Evolutionary conservation across 1,140 invertebrate genomes (phyloP), one percentile per base, ranked within the genome.

Genomic region (Antheraea mylitta): DNA sequence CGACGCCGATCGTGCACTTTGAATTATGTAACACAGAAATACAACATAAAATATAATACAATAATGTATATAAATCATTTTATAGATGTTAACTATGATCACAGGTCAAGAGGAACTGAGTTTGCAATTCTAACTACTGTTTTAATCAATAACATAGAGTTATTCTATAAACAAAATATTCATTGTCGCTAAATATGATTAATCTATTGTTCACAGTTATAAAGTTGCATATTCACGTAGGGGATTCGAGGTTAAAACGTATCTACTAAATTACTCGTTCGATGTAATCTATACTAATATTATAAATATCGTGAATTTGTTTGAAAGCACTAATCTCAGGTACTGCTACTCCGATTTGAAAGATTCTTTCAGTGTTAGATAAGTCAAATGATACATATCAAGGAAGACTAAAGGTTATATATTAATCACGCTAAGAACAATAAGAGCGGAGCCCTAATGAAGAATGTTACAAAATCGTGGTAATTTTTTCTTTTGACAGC

Each of bases 11-110:
- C 30, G 37, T 18, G 36, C 61, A 63, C 3, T 18, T 37, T 22
- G 61, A n/a, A 63, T 37, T 63, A 63, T 5, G 37, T 63, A 37
- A 11, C 8, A 8, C 13, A 16, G 13, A n/a, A 16, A 30, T 36
- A 37, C 22, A 37, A 63, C 7, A 36, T 13, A 37, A n/a, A 63
- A 16, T 63, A 63, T 37, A 63, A 37, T 37, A 37, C 37, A 37
- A 37, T 63, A 63, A 10, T 63, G 61, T 63, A 37, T 37, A 18
- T 63, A 63, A 37, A 63, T 37, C 61, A 63, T 63, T 30, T 37
- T 16, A 22, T 7, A 11, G 13, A 63, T 37, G 13, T 37, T 3
- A 63, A 69, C 30, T 38, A 53, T 16, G 11, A 13, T 53, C 45
- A 16, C 45, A 53, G 5, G 45, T 13, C 16, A 53, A 53, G 45